A percentile compares a stretch with the other conserved stretches of the same genome.
phyloP scores from a whole-genome alignment of 2,797 vertebrate species.

The Tarsius wallacei region DNA sequence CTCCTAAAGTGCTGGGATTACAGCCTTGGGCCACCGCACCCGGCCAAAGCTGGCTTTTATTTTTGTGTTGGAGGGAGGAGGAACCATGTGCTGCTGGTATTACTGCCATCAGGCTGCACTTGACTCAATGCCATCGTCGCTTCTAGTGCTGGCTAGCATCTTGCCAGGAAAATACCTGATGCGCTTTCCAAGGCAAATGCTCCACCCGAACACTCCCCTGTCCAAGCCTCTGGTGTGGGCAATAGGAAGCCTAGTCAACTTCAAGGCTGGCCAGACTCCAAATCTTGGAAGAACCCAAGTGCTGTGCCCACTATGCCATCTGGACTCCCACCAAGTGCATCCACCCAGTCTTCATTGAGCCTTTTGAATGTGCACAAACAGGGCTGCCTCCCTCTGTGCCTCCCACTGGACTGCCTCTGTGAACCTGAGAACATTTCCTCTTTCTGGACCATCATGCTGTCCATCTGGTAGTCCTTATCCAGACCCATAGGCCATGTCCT shows the following conservation, averaged over 20 bases:
- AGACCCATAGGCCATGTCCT: slow-evolving; percentile 88
- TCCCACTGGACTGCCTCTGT: slow-evolving; percentile 87
- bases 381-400: slow-evolving; percentile 90
- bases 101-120: too few relatives aligned
- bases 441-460: slow-evolving; percentile 88
- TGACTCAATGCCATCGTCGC: neutral
- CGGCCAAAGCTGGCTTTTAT: too few relatives aligned
- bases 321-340: slow-evolving; percentile 86
- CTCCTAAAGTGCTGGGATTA: too few relatives aligned
- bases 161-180: neutral
- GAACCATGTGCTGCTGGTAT: neutral
- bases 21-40: too few relatives aligned
- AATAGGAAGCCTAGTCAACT: slow-evolving; percentile 92
- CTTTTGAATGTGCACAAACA: slow-evolving; percentile 88
- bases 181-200: slow-evolving; percentile 91
- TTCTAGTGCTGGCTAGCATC: neutral
- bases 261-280: slow-evolving; percentile 87
- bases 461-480: slow-evolving; percentile 91
- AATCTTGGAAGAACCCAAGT: slow-evolving; percentile 88
- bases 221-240: slow-evolving; percentile 91
- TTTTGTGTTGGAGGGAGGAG: neutral
- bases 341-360: slow-evolving; percentile 82
- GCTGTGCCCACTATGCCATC: slow-evolving; percentile 86
- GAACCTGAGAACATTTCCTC: slow-evolving; percentile 89
- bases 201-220: slow-evolving; percentile 92